Evolutionary conservation across 1,140 invertebrate species (phyloP), one percentile per base, ranked within the genome.

Genomic region (Lysiphlebus fabarum): DNA sequence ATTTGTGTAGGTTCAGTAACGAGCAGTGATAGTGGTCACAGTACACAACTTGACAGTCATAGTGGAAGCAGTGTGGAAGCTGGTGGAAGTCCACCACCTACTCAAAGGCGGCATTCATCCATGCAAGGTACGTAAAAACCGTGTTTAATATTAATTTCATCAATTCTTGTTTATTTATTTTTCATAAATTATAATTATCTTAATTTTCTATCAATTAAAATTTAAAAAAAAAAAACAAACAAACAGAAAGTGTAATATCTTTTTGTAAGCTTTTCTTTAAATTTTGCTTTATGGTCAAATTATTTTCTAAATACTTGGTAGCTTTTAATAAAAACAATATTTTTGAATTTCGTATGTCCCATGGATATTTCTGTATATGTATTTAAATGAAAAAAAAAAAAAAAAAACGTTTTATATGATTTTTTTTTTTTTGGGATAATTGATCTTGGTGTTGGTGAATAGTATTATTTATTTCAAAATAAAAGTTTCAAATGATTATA

Each of bases 1-100:
- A 69, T 78, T 70, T 79, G 72, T 63, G 73, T 78, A 86, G 90
- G 89, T 73, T 92, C 90, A 55, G 85, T 90, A 63, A 91, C 90
- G 62, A 92, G 90, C 64, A 90, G 87, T 74, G 90, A 94, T 80
- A 92, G 90, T 68, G 91, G 90, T 69, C 89, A 90, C 74, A 90
- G 89, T 59, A 90, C 89, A 43, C 89, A 90, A 70, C 85, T 86
- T 70, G 87, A 89, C 80, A 83, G 86, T 68, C 84, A 86, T 69
- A 84, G 84, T 62, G 84, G 83, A 67, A 85, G 84, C 77, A 86
- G 84, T 60, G 78, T 83, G 11, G 83, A 84, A 67, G 79, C 76
- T 58, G 78, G 77, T 67, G 75, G 79, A 55, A 78, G 76, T 68
- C 78, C 80, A 70, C 76, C 74, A 59, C 78, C 72, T 67, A 76